Base-by-base conservation (phyloP, 2,797 vertebrate species). In the Galaxias olidus region DNA sequence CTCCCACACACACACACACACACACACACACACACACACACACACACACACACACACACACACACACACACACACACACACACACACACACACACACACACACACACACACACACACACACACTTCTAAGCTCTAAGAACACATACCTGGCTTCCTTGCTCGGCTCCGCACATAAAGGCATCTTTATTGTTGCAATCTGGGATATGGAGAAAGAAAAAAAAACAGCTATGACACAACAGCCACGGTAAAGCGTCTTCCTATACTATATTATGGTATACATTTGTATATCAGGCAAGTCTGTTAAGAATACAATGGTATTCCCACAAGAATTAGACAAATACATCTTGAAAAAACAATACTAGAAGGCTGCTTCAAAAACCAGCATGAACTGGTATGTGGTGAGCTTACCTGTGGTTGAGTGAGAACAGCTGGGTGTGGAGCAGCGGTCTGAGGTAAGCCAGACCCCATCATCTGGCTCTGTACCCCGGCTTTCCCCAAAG, bases 141-240 rank as follows among this genome's bases (percentile, higher is more conserved):
- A 84, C 90, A 82, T 69, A 97, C 96, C 94, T 94, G 68, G 96
- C 95, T 84, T 97, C 96, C 84, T 97, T 98, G 87, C 95, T 96
- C 72, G 95, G 95, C 82, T 97, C 95, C 63, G 95, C 86, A 10
- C 84, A 65, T 17, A 94, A 94, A 67, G 93, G 83, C 80, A 94
- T 94, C 86, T 94, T 95, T 85, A 94, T 77, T 63, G 90, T 73
- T 65, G 92, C 80, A n/a, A 90, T 80, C 88, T 96, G 86, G 57
- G 60, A 73, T 9, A 68, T 49, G 30, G 79, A 63, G 69, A 62
- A 41, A 64, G 48, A 4, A 44, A 69, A 73, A 66, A 19, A 1
- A 18, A 75, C 61, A 61, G 67, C 8, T 55, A 15, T 20, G 13
- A 43, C 44, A 61, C 44, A 61, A 4, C 15, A 63, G 44, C 30